Evolutionary conservation across 2,113 vertebrate species (phyloP).

Genomic region (Dicentrarchus labrax): DNA sequence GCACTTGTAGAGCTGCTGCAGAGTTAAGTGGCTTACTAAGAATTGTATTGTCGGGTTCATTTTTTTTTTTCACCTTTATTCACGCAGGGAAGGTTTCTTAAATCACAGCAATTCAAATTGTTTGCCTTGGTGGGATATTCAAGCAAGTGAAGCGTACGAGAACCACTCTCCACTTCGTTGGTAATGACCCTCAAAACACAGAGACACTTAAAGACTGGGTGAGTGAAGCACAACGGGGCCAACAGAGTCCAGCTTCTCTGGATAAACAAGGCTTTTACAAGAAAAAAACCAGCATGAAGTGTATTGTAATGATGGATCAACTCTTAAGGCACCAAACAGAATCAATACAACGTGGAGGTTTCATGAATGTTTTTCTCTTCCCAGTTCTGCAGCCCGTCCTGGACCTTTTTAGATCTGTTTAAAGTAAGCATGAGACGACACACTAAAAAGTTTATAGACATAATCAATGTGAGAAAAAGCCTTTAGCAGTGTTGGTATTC

Average conservation of each 20-base stretch:
- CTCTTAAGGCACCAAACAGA: slow-evolving; percentile 15
- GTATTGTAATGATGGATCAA: slow-evolving; percentile 21
- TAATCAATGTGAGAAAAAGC: neutral
- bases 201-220: slow-evolving; percentile 53
- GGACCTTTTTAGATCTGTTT: neutral
- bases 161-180: slow-evolving; percentile 45
- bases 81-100: slow-evolving; percentile 24
- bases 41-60: slow-evolving; percentile 27
- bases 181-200: slow-evolving; percentile 69
- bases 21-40: slow-evolving; percentile 48
- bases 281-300: neutral
- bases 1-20: slow-evolving; percentile 18
- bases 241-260: slow-evolving; percentile 4
- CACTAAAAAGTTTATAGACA: too few species aligned
- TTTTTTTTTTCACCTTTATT: slow-evolving; percentile 52
- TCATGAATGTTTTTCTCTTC: neutral
- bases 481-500: neutral
- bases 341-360: slow-evolving; percentile 32
- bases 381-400: neutral
- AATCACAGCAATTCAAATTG: slow-evolving; percentile 19
- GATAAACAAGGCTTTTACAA: neutral
- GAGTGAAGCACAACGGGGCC: slow-evolving; percentile 28
- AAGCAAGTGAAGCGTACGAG: slow-evolving; percentile 27
- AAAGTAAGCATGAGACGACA: neutral
- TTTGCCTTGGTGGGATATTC: slow-evolving; percentile 18